Percentiles rank a stretch among this genome's conserved stretches.
These are phyloP conservation scores for Strigamia transsilvanica DNA, from an alignment of 2,888 invertebrate genomes.

Conservation along the genomic window DNA sequence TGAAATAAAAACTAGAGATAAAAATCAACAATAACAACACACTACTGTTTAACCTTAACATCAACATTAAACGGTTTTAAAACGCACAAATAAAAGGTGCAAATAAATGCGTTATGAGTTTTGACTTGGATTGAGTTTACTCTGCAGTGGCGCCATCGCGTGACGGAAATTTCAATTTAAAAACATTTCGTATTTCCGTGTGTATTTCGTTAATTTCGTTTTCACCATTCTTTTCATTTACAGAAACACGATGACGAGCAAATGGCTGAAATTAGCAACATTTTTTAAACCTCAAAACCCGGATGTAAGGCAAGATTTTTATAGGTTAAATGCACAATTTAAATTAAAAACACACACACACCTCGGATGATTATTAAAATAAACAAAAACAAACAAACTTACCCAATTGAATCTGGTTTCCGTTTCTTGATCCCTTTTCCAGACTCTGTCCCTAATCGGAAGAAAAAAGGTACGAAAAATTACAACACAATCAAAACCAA, in stretches of 20 bases:
- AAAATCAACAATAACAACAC: no score
- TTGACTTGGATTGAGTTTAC: no score
- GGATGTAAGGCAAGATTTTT: slow-evolving; percentile 26
- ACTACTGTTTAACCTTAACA: no score
- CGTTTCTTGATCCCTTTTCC: slow-evolving; percentile 55
- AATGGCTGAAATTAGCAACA: not conserved
- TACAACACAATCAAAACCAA: not conserved
- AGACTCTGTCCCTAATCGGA: slow-evolving; percentile 50
- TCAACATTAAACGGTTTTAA: no score
- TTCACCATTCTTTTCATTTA: not conserved
- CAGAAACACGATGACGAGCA: not conserved
- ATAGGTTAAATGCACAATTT: slow-evolving; percentile 30
- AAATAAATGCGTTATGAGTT: no score
- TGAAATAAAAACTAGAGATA: no score
- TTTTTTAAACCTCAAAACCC: slow-evolving; percentile 8
- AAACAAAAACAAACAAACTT: slow-evolving; percentile 25
- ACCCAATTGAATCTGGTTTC: slow-evolving; percentile 55
- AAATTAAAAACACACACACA: not conserved
- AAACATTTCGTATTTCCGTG: no score
- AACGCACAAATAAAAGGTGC: no score
- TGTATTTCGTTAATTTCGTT: no score
- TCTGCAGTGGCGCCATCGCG: not conserved
- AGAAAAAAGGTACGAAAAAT: not conserved
- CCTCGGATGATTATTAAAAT: not conserved
- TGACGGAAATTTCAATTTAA: not conserved